Conservation (phyloP, 2,888 invertebrate genomes). For the Penaeus monodon region DNA sequence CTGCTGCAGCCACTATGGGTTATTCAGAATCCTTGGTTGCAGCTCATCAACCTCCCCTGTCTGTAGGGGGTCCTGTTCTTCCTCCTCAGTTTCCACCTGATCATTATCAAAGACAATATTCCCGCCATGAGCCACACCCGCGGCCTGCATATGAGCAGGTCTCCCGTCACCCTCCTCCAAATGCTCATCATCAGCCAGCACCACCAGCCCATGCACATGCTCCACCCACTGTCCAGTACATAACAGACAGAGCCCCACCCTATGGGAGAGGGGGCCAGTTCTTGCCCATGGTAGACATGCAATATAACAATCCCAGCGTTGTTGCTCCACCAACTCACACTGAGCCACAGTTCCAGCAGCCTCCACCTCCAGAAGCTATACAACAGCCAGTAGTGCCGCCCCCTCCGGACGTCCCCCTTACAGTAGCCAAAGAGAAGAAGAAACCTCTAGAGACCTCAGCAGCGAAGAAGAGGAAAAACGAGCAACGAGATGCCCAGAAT, state of each 20-base stretch:
- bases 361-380: constrained; percentile 24
- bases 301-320: constrained; percentile 36
- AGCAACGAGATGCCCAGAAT: neutral
- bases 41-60: constrained; percentile 42
- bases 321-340: constrained; percentile 30
- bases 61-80: constrained; percentile 30
- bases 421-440: constrained; percentile 23
- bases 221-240: constrained; percentile 41
- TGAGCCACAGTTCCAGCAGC: constrained; percentile 42
- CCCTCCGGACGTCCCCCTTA: neutral
- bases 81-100: constrained; percentile 34
- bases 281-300: constrained; percentile 50
- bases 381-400: constrained; percentile 24
- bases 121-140: constrained; percentile 29
- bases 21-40: constrained; percentile 50
- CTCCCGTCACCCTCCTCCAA: constrained; percentile 37
- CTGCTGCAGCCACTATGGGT: constrained; percentile 60
- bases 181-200: constrained; percentile 41
- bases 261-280: constrained; percentile 39
- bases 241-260: constrained; percentile 40
- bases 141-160: constrained; percentile 42
- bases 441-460: neutral
- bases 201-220: constrained; percentile 48
- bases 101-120: constrained; percentile 43
- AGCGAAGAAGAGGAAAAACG: constrained; percentile 42